Conservation (phyloP, 2,888 invertebrate genomes). For the Cheilosia urbana region DNA sequence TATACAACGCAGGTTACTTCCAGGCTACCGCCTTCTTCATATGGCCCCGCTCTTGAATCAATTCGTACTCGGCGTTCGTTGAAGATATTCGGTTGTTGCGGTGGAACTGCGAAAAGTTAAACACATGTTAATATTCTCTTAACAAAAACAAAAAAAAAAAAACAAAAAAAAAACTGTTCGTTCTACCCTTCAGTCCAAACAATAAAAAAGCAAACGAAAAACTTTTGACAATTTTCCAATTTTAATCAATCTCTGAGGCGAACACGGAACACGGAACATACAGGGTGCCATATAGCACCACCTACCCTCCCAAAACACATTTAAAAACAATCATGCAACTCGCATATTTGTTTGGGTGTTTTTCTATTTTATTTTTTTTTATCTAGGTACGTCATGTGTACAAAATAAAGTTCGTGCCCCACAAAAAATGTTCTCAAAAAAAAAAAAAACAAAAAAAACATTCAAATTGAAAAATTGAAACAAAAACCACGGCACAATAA, state of each 20-base stretch:
- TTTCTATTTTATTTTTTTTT: background rate
- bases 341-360: slow-evolving; percentile 37
- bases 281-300: slow-evolving; percentile 7
- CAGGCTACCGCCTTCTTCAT: slow-evolving; percentile 89
- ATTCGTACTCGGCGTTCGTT: slow-evolving; percentile 88
- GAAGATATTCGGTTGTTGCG: slow-evolving; percentile 88
- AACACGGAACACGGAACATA: slow-evolving; percentile 40
- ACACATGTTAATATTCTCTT: slow-evolving; percentile 16
- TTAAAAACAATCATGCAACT: slow-evolving; percentile 60
- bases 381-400: background rate
- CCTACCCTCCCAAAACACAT: slow-evolving; percentile 29
- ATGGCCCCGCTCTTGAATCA: slow-evolving; percentile 87
- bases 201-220: background rate
- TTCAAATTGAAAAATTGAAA: slow-evolving; percentile 68
- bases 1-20: slow-evolving; percentile 89
- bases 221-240: slow-evolving; percentile 48
- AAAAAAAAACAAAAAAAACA: slow-evolving; percentile 34
- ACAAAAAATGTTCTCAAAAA: slow-evolving; percentile 17
- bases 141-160: slow-evolving; percentile 15
- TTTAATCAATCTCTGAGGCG: slow-evolving; percentile 63
- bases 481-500: slow-evolving; percentile 35
- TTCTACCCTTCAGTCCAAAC: slow-evolving; percentile 52
- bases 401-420: slow-evolving; percentile 50
- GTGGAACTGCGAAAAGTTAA: slow-evolving; percentile 86
- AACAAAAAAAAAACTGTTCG: background rate